phyloP scores from a whole-genome alignment of 2,888 invertebrate species.

The Plutella xylostella region DNA sequence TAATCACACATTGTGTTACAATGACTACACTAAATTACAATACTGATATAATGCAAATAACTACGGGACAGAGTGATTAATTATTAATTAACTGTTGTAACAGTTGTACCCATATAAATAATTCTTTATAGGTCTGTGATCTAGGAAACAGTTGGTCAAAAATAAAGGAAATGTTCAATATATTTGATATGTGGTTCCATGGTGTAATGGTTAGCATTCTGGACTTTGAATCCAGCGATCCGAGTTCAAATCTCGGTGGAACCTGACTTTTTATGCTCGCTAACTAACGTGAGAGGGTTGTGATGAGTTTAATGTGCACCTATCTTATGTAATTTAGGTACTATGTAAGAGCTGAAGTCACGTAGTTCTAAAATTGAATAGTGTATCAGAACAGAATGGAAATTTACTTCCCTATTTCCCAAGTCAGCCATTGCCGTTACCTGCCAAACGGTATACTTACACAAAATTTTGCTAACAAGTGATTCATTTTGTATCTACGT shows the following conservation, averaged over 20 bases:
- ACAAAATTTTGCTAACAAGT: too few species aligned
- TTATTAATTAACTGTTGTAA: neutral
- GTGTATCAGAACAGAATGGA: too few species aligned
- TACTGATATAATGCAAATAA: neutral
- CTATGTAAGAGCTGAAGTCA: too few species aligned
- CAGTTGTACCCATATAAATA: neutral
- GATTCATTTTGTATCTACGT: too few species aligned
- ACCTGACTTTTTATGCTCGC: constrained; percentile 31
- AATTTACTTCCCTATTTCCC: neutral
- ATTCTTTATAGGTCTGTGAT: neutral
- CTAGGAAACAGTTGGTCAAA: neutral
- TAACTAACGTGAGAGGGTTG: neutral
- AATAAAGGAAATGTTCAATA: neutral
- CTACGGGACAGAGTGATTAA: neutral
- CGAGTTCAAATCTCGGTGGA: constrained; percentile 73
- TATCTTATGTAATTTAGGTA: neutral
- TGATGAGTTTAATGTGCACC: neutral
- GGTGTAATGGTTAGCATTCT: constrained; percentile 76
- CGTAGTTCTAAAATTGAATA: too few species aligned
- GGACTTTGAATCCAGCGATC: constrained; percentile 74
- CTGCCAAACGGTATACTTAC: neutral
- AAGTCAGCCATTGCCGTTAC: neutral
- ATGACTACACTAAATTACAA: neutral
- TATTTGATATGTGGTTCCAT: constrained; percentile 53
- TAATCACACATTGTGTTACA: neutral